A percentile compares a stretch with the other conserved stretches of the same genome.
phyloP scores from a whole-genome alignment of 2,888 invertebrate species.

The Chrysina gloriosa region DNA sequence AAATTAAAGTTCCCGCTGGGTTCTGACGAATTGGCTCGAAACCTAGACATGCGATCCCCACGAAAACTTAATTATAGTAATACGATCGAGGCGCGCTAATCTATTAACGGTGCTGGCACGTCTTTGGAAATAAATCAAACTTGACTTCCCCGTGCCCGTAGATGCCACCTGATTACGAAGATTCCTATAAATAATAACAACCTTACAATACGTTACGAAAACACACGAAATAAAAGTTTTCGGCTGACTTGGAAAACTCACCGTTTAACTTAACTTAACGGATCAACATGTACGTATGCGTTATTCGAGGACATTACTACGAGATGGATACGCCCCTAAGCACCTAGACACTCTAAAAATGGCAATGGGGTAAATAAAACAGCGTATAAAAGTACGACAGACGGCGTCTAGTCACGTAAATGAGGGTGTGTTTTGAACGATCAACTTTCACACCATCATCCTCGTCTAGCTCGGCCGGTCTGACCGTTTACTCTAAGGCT shows the following conservation, averaged over 20 bases:
- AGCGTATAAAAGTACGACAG: slow-evolving; percentile 24
- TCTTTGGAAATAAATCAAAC: slow-evolving; percentile 5
- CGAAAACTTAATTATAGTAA: slow-evolving; percentile 31
- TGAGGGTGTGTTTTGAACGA: slow-evolving; percentile 22
- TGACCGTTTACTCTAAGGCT: neutral
- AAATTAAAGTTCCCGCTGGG: neutral
- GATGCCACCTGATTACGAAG: too few relatives aligned
- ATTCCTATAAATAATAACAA: too few relatives aligned
- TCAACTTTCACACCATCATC: slow-evolving; percentile 1
- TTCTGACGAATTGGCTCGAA: neutral
- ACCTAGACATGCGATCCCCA: slow-evolving; percentile 1
- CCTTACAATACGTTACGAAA: too few relatives aligned
- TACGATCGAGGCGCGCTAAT: slow-evolving; percentile 17
- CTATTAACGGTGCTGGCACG: slow-evolving; percentile 11
- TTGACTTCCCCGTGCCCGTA: neutral
- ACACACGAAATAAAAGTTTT: too few relatives aligned
- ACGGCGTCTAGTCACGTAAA: slow-evolving; percentile 33
- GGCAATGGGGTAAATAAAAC: neutral
- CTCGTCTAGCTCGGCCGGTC: neutral
- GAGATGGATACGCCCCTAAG: neutral
- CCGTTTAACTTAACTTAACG: too few relatives aligned
- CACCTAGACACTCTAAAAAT: neutral
- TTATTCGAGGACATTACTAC: neutral
- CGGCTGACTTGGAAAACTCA: too few relatives aligned
- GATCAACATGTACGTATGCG: too few relatives aligned